phyloP scores from a whole-genome alignment of 2,888 invertebrate genomes.

The Drosophila aldrichi region DNA sequence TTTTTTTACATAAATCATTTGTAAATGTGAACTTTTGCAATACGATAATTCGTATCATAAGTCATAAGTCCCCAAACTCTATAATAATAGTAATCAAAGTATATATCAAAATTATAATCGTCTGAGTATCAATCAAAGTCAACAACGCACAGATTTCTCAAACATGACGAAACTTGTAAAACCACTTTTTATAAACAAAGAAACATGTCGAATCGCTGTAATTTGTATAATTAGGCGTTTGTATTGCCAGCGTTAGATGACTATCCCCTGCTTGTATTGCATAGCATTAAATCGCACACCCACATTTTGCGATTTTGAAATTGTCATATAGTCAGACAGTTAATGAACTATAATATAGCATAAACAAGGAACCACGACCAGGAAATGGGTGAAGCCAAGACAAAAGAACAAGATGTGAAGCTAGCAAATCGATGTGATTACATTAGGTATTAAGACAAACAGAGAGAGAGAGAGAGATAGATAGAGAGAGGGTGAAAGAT shows the following conservation, averaged over 20 bases:
- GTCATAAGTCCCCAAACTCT: constrained; percentile 9
- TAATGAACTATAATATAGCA: constrained; percentile 54
- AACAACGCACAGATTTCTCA: constrained; percentile 33
- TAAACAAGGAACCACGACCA: constrained; percentile 25
- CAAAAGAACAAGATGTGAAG: constrained; percentile 19
- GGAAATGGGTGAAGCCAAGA: constrained; percentile 25
- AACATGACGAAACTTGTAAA: constrained; percentile 31
- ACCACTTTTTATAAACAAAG: constrained; percentile 33
- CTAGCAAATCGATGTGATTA: constrained; percentile 68
- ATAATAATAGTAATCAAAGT: constrained; percentile 3
- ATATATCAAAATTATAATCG: constrained; percentile 42
- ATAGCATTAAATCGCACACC: constrained; percentile 21
- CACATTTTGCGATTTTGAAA: neutral
- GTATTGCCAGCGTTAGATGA: constrained; percentile 16
- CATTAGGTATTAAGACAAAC: constrained; percentile 41
- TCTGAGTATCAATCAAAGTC: constrained; percentile 57
- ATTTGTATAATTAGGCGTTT: constrained; percentile 40
- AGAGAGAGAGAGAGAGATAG: constrained; percentile 2
- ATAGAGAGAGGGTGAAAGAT: neutral
- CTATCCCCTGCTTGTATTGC: constrained; percentile 3
- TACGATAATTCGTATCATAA: no score
- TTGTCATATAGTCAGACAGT: constrained; percentile 25
- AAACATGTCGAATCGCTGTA: neutral
- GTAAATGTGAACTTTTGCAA: neutral
- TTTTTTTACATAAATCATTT: constrained; percentile 14